Conservation (phyloP, 2,113 vertebrate species). For the Cranoglanis bouderius region DNA sequence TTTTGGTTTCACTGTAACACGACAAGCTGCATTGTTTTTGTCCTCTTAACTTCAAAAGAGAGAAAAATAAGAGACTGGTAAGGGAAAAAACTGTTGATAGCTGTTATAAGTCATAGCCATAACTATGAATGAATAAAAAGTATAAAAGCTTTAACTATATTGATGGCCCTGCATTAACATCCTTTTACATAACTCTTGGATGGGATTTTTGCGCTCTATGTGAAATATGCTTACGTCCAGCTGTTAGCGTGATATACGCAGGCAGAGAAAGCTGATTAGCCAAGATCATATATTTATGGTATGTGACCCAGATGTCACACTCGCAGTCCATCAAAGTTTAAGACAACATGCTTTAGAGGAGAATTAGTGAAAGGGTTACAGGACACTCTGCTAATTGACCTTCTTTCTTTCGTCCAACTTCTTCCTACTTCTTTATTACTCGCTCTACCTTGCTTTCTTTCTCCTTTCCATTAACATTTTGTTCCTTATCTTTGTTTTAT, state of each 20-base stretch:
- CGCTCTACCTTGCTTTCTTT: neutral
- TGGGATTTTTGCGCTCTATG: too few relatives aligned
- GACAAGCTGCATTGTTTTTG: too few relatives aligned
- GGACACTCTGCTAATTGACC: neutral
- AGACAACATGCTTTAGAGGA: neutral
- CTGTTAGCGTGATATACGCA: neutral
- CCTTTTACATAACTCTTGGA: neutral
- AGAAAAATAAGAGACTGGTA: neutral
- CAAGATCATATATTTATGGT: neutral
- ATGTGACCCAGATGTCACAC: neutral
- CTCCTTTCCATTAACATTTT: neutral
- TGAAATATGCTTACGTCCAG: neutral
- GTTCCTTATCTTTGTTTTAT: neutral
- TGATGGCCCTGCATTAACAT: neutral
- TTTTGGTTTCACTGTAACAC: neutral
- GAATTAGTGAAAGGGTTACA: neutral
- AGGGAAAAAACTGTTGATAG: neutral
- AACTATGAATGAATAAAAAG: neutral
- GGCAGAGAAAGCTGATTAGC: neutral
- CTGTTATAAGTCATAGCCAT: neutral
- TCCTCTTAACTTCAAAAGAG: neutral
- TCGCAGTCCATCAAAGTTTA: neutral
- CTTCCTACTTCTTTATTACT: neutral
- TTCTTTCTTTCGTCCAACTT: neutral
- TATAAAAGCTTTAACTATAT: too few relatives aligned